Evolutionary conservation across 2,888 invertebrate species (phyloP), one percentile per base, ranked within the genome.

Genomic region (Cepaea hortensis): DNA sequence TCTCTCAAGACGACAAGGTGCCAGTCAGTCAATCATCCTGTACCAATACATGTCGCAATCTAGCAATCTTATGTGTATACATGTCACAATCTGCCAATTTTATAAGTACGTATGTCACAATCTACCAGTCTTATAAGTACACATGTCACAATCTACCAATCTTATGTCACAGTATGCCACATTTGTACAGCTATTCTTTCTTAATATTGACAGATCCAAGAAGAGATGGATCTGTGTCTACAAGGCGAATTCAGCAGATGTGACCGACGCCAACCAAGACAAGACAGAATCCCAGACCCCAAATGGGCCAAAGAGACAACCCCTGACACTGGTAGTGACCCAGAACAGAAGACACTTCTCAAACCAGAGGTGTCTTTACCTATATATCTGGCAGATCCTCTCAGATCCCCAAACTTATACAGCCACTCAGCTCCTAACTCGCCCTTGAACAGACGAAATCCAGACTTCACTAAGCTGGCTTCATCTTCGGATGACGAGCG

Each of bases 151-250:
- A 55, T 55, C 55, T 55, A 11, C 11, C 55, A 55, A 55, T 9
- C 7, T 55, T 55, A 55, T 55, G 11, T 55, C 55, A 9, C 6
- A 55, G 7, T 55, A 6, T 55, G 55, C 11, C 55, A 55, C 55
- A 55, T 9, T 55, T 23, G 15, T 35, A 20, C 15, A 48, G 48
- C 35, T 84, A 1, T 48, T 11, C 11, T 11, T 35, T 48, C 80
- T 18, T 70, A n/a, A n/a, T 20, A 50, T 81, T 35, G 11, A 13
- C 86, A 87, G 87, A 93, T 93, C 73, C 92, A 93, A 87, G 90
- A 90, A 77, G 93, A 92, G 87, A 93, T 93, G 93, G 92, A 93
- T 77, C 90, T 89, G 80, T 92, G 91, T 82, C 84, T 91, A n/a
- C 70, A 80, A 84, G 90, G 80, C 20, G 87, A 87, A 15, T 87